A percentile compares a stretch with the other conserved stretches of the same genome.
Conservation (phyloP, 2,797 vertebrate genomes). For the Sebastiscus albofasciatus region DNA sequence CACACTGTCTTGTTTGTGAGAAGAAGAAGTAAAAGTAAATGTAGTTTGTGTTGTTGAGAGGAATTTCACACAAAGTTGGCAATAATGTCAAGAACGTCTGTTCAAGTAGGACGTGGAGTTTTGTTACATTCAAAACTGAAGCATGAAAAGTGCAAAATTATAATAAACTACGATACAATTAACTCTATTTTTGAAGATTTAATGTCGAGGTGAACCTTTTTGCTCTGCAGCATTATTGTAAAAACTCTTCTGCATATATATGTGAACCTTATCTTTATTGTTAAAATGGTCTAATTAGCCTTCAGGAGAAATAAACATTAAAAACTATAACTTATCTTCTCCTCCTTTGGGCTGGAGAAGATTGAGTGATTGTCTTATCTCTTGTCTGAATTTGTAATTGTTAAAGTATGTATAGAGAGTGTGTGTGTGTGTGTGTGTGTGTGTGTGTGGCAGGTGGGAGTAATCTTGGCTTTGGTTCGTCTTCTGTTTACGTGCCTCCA, state of each 20-base stretch:
- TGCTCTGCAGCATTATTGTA: neutral
- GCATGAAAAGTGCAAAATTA: neutral
- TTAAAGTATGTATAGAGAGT: neutral
- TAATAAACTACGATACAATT: neutral
- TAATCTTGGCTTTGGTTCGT: conserved; percentile 14
- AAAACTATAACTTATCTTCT: conserved; percentile 13
- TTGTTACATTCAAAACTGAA: neutral
- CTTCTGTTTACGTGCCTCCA: conserved; percentile 26
- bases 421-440: conserved; percentile 6
- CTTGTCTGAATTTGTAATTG: conserved; percentile 12
- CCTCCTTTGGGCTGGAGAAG: neutral
- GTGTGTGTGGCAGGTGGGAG: conserved; percentile 24
- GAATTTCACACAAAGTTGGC: neutral
- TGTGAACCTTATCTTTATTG: conserved; percentile 12
- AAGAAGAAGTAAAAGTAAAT: neutral
- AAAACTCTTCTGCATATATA: conserved; percentile 6
- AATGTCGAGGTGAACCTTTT: neutral
- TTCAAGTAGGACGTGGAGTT: neutral
- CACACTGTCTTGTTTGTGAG: neutral
- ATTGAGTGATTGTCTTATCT: conserved; percentile 17
- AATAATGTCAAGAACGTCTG: neutral
- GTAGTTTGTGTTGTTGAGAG: neutral
- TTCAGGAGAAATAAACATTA: conserved; percentile 5
- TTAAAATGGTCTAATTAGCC: conserved; percentile 23
- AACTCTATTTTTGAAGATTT: neutral